A percentile compares a stretch with the other conserved stretches of the same genome.
phyloP scores from a whole-genome alignment of 2,113 vertebrate genomes.

The Petrocephalus zakoni region DNA sequence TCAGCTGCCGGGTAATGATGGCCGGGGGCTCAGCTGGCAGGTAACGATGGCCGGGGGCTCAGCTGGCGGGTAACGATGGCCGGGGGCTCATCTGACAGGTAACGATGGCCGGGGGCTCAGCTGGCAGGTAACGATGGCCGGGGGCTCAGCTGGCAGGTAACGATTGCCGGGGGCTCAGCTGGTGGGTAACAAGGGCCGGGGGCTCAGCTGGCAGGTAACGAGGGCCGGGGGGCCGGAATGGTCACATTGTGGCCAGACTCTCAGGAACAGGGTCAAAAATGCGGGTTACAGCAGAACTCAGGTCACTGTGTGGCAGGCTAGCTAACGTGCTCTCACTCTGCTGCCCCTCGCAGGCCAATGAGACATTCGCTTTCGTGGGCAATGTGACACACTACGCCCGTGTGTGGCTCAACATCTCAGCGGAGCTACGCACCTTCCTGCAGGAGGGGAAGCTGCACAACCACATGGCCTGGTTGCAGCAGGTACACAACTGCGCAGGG shows the following conservation, averaged over 20 bases:
- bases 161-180: neutral
- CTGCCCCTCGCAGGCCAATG: conserved; percentile 71
- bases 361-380: conserved; percentile 92
- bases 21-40: too few relatives aligned
- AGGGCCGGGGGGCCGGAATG: neutral
- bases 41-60: neutral
- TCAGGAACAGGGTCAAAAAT: neutral
- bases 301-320: neutral
- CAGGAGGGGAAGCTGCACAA: conserved; percentile 77
- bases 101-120: neutral
- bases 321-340: neutral
- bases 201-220: neutral
- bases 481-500: conserved; percentile 59
- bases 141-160: neutral
- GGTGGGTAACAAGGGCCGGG: too few relatives aligned
- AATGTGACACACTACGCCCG: conserved; percentile 86
- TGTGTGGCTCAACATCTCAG: conserved; percentile 85
- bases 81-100: neutral
- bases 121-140: neutral
- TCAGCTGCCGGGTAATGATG: neutral
- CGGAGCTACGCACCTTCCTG: conserved; percentile 77
- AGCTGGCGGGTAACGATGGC: neutral
- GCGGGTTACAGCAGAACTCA: neutral
- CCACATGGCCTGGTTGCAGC: conserved; percentile 76
- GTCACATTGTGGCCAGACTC: neutral